phyloP scores from a whole-genome alignment of 2,888 invertebrate genomes.

The Panorpa germanica region DNA sequence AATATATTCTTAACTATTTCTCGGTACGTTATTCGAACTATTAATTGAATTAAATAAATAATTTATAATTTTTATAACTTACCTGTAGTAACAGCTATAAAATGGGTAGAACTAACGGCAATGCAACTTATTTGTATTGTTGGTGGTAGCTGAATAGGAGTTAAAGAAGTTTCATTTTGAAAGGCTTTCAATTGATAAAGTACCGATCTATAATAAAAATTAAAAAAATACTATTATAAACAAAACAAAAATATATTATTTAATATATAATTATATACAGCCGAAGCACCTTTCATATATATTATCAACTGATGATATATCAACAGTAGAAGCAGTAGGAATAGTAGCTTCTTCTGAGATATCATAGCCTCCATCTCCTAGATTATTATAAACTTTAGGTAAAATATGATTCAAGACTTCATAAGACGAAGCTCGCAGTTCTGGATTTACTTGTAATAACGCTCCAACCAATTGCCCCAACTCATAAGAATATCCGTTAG shows the following conservation, averaged over 20 bases:
- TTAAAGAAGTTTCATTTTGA: constrained; percentile 27
- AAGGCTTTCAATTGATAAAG: constrained; percentile 33
- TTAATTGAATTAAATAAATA: constrained; percentile 7
- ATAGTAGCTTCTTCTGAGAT: constrained; percentile 8
- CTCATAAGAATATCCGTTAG: constrained; percentile 39
- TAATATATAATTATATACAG: no score
- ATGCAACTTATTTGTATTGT: constrained; percentile 29
- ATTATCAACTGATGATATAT: no score
- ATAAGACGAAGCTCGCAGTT: constrained; percentile 37
- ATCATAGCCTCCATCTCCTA: constrained; percentile 22
- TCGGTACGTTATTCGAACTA: constrained; percentile 5
- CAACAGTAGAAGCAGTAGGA: background rate
- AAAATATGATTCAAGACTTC: constrained; percentile 33
- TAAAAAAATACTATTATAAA: no score
- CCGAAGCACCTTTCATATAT: no score
- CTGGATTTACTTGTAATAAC: constrained; percentile 40
- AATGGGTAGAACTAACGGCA: constrained; percentile 34
- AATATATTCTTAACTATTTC: constrained; percentile 3
- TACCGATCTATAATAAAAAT: no score
- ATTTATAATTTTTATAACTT: constrained; percentile 8
- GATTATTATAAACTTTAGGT: constrained; percentile 25
- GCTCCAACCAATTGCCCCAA: constrained; percentile 39
- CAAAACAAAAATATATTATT: no score
- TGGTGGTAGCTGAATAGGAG: constrained; percentile 34
- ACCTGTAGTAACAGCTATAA: constrained; percentile 34